Evolutionary conservation across 2,888 invertebrate species (phyloP).

Genomic region (Cheilosia pagana): DNA sequence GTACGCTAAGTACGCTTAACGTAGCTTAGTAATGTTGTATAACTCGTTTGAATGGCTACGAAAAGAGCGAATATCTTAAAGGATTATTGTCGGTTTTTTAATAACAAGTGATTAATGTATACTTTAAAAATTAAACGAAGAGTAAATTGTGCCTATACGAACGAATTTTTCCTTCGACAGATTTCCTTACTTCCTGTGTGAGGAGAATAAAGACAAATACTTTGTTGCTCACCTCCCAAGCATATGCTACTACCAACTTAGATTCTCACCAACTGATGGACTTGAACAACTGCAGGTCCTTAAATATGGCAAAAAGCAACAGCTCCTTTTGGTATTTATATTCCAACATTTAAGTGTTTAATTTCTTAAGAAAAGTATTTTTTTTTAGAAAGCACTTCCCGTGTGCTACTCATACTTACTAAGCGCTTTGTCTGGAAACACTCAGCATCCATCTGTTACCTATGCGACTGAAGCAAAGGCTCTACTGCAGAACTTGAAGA

Average conservation of each 20-base stretch:
- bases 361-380: not conserved
- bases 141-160: too few relatives aligned
- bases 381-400: slow-evolving; percentile 72
- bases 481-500: slow-evolving; percentile 64
- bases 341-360: not conserved
- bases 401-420: slow-evolving; percentile 76
- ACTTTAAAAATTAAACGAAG: too few relatives aligned
- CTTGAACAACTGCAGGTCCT: slow-evolving; percentile 74
- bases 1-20: too few relatives aligned
- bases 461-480: slow-evolving; percentile 49
- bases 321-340: slow-evolving; percentile 76
- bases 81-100: too few relatives aligned
- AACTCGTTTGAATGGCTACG: too few relatives aligned
- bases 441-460: slow-evolving; percentile 56
- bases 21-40: too few relatives aligned
- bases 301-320: slow-evolving; percentile 67
- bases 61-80: too few relatives aligned
- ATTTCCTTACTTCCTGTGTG: slow-evolving; percentile 80
- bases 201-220: slow-evolving; percentile 76
- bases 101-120: too few relatives aligned
- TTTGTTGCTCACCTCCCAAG: slow-evolving; percentile 68
- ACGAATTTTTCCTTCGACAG: slow-evolving; percentile 72
- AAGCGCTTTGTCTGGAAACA: slow-evolving; percentile 68
- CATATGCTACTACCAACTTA: slow-evolving; percentile 77
- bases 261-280: slow-evolving; percentile 77